Conservation (phyloP, 23 tunicate genomes). For the Trididemnum clinides region DNA sequence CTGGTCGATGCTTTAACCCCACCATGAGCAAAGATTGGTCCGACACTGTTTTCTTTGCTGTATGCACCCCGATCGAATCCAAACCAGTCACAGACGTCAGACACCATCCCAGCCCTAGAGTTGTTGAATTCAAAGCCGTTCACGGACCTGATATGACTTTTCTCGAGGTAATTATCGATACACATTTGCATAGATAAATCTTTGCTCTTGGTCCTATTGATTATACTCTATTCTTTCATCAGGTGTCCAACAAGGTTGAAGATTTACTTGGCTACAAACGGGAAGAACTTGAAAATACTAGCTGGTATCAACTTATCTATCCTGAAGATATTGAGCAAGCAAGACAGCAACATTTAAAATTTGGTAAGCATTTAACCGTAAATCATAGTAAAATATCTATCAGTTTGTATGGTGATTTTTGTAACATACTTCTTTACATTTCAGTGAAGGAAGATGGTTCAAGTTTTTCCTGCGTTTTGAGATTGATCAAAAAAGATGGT, state of each 20-base stretch:
- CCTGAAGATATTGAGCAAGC: constrained; percentile 94
- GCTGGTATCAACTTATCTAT: constrained; percentile 91
- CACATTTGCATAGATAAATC: not conserved
- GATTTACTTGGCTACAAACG: constrained; percentile 83
- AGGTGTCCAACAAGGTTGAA: constrained; percentile 85
- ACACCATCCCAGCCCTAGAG: constrained; percentile 92
- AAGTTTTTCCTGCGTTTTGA: constrained; percentile 81
- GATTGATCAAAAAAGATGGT: constrained; percentile 92
- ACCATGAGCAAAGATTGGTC: constrained; percentile 84
- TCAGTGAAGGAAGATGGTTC: constrained; percentile 96
- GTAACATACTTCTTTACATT: not conserved
- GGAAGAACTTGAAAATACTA: constrained; percentile 90
- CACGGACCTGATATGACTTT: constrained; percentile 93
- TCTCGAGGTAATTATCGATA: constrained; percentile 59
- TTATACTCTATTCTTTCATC: not conserved
- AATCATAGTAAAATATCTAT: not conserved
- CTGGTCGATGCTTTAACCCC: constrained; percentile 79
- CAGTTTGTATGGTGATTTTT: not conserved
- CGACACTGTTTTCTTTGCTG: constrained; percentile 87
- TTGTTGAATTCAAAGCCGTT: constrained; percentile 91
- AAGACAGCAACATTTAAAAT: constrained; percentile 90
- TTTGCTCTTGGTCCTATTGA: not conserved
- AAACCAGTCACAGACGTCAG: constrained; percentile 96
- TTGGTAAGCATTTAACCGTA: constrained; percentile 55
- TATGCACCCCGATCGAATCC: constrained; percentile 93